A percentile compares a stretch with the other conserved stretches of the same genome.
Conservation (phyloP, 2,888 invertebrate genomes). For the Epistrophella euchroma region DNA sequence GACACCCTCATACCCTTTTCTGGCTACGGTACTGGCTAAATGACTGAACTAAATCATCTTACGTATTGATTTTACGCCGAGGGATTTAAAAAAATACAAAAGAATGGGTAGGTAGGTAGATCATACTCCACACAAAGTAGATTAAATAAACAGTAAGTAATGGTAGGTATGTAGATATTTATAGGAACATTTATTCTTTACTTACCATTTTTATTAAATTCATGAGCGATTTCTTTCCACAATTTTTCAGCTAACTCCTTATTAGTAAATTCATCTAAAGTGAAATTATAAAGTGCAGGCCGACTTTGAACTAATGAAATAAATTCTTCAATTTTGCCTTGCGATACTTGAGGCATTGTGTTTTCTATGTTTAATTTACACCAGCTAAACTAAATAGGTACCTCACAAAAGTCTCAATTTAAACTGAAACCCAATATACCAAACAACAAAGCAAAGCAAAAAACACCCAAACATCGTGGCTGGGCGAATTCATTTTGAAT, state of each 20-base stretch:
- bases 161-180: no score
- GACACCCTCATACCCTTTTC: no score
- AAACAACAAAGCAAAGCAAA: conserved; percentile 5
- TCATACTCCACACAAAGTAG: no score
- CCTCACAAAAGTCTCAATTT: background rate
- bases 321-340: background rate
- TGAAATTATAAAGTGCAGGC: conserved; percentile 1
- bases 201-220: background rate
- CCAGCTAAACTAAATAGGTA: no score
- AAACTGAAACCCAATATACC: background rate
- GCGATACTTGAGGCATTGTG: background rate
- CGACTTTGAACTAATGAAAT: background rate
- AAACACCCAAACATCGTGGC: background rate
- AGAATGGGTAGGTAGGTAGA: no score
- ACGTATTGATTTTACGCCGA: no score
- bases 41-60: no score
- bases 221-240: conserved; percentile 2
- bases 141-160: no score
- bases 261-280: background rate
- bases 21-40: no score
- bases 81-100: no score
- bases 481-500: background rate
- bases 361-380: background rate
- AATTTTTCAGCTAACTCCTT: background rate
- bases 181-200: background rate